Evolutionary conservation across 2,113 vertebrate species (phyloP).

Genomic region (Speoplatyrhinus poulsoni): DNA sequence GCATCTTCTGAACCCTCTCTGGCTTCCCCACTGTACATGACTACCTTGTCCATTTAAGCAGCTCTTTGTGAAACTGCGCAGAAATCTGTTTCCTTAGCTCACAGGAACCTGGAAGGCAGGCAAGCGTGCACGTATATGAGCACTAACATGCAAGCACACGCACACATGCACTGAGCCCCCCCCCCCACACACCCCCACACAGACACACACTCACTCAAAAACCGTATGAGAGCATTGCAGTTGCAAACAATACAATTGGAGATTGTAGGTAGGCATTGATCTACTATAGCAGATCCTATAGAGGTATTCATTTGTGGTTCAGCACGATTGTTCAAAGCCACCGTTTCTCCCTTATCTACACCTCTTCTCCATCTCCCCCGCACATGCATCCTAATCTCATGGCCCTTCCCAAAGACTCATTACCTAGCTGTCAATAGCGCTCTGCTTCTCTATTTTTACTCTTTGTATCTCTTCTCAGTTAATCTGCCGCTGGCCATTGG

Average conservation of each 20-base stretch:
- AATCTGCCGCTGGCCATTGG: constrained; percentile 5
- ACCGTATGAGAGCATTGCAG: constrained; percentile 1
- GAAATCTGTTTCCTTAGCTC: constrained; percentile 26
- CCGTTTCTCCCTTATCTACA: neutral
- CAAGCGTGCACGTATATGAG: neutral
- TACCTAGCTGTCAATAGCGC: constrained; percentile 6
- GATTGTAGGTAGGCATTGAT: constrained; percentile 22
- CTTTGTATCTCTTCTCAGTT: constrained; percentile 14
- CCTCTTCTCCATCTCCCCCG: neutral
- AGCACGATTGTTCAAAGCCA: neutral
- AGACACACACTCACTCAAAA: neutral
- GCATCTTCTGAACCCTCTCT: constrained; percentile 24
- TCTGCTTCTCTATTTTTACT: constrained; percentile 16
- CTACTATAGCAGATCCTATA: constrained; percentile 15
- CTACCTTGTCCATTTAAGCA: constrained; percentile 26
- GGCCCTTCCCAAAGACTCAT: constrained; percentile 7
- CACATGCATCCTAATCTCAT: neutral
- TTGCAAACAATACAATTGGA: constrained; percentile 7
- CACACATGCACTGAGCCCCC: neutral
- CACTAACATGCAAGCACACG: constrained; percentile 1
- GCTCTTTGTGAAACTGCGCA: constrained; percentile 16
- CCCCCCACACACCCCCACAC: neutral
- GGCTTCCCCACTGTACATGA: constrained; percentile 10
- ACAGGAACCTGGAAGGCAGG: constrained; percentile 24
- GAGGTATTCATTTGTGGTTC: constrained; percentile 13